These are phyloP conservation scores for Chamaetylas fuelleborni DNA, from an alignment of 2,113 vertebrate genomes.

Conservation along the genomic window DNA sequence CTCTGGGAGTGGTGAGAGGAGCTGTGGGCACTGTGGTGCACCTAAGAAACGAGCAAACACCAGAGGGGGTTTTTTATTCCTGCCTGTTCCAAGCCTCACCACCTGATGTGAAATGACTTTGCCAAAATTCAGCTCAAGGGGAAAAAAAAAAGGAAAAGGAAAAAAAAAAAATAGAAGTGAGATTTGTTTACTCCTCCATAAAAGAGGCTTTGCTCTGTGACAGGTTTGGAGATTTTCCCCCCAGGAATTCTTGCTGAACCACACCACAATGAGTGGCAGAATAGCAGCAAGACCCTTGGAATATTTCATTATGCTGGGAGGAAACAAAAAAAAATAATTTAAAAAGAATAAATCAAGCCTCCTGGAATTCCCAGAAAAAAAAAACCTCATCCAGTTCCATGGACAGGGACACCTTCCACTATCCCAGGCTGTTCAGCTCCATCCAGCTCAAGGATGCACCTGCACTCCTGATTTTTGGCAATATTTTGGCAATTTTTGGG, in stretches of 20 bases:
- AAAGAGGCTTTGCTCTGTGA: background rate
- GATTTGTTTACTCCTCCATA: background rate
- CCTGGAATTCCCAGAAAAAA: background rate
- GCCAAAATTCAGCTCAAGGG: background rate
- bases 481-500: background rate
- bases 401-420: background rate
- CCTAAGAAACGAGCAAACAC: background rate
- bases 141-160: background rate
- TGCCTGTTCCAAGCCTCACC: background rate
- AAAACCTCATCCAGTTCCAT: background rate
- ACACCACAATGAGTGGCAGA: background rate
- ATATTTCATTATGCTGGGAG: background rate
- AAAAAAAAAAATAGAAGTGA: background rate
- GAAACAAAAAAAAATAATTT: accelerated
- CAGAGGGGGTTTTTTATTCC: background rate
- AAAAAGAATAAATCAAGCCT: background rate
- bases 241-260: background rate
- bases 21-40: background rate
- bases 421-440: background rate
- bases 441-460: background rate
- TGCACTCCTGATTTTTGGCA: background rate
- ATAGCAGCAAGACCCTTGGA: background rate
- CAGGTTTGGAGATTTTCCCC: background rate
- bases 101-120: background rate
- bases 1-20: constrained; percentile 18